Evolutionary conservation across 2,113 vertebrate species (phyloP), one percentile per base, ranked within the genome.

Genomic region (Polypterus bichir): DNA sequence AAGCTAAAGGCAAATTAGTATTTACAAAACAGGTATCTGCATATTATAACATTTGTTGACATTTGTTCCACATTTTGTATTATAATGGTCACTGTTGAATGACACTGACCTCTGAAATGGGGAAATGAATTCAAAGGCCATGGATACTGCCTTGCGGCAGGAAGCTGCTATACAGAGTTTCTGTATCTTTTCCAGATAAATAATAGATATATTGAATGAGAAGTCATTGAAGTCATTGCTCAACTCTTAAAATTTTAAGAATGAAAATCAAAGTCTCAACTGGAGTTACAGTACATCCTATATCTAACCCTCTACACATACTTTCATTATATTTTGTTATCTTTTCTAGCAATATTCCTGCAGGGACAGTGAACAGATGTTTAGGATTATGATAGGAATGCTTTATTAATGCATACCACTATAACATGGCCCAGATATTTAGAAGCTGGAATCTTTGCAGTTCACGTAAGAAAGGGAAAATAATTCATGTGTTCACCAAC

Each of bases 381-480:
- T 65, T 48, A 5, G 67, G 69, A 72, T 72, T 71, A 68, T 45
- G 27, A 48, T 64, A 51, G 68, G 74, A 76, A 74, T 71, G 70
- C 69, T 64, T 69, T 65, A 69, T 70, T 61, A 59, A 59, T 66
- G 64, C 49, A 67, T 57, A 68, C 59, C 64, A 70, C 27, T 52
- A n/a, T 59, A 55, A 62, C 59, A 61, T 55, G 58, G 69, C 69
- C 56, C 64, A 59, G 65, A 71, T 66, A 70, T 63, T 44, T 48
- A 64, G 56, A 62, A 68, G 68, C 62, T 69, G 57, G 62, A 67
- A 53, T 59, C n/a, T 58, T 69, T 63, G 9, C 6, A 61, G 46
- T 64, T 61, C 27, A 27, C 27, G 27, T 27, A 27, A 27, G 27
- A 27, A 27, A 27, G 27, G 27, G 65, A 60, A 65, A 64, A 64